Conservation (phyloP, 2,888 invertebrate species). For the Phaonia tiefii region DNA sequence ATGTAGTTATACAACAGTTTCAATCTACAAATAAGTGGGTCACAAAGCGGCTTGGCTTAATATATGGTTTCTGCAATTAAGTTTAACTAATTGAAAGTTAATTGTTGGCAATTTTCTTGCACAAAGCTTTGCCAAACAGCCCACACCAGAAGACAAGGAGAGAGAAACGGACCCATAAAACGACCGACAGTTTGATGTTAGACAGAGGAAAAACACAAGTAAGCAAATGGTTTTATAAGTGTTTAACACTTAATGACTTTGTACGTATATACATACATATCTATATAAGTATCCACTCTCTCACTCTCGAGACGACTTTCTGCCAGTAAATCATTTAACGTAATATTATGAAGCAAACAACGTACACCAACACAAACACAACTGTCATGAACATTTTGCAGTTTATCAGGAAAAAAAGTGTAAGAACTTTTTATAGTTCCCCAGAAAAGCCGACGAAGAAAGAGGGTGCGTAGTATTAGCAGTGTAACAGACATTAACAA, state of each 20-base stretch:
- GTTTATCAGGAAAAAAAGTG: not conserved
- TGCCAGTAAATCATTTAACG: conserved; percentile 6
- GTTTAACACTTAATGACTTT: conserved; percentile 60
- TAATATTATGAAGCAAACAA: not conserved
- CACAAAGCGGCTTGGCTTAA: conserved; percentile 31
- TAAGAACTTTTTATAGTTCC: not conserved
- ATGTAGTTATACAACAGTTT: not conserved
- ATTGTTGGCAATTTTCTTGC: conserved; percentile 58
- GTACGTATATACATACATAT: too few species aligned
- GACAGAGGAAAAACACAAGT: not conserved
- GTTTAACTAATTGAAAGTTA: conserved; percentile 64
- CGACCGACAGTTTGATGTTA: not conserved
- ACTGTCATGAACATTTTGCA: not conserved
- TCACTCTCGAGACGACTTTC: not conserved
- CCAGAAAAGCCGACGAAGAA: not conserved
- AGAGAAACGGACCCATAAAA: not conserved
- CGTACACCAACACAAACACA: not conserved
- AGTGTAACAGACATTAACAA: conserved; percentile 47
- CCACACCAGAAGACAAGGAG: not conserved
- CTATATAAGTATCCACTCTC: too few species aligned
- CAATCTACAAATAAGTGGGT: conserved; percentile 41
- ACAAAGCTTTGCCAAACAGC: conserved; percentile 7
- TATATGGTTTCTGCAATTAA: conserved; percentile 59
- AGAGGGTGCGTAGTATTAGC: not conserved
- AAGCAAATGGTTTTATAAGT: conserved; percentile 14